Evolutionary conservation across 2,797 vertebrate genomes (phyloP).

Genomic region (Leptoclinus maculatus): DNA sequence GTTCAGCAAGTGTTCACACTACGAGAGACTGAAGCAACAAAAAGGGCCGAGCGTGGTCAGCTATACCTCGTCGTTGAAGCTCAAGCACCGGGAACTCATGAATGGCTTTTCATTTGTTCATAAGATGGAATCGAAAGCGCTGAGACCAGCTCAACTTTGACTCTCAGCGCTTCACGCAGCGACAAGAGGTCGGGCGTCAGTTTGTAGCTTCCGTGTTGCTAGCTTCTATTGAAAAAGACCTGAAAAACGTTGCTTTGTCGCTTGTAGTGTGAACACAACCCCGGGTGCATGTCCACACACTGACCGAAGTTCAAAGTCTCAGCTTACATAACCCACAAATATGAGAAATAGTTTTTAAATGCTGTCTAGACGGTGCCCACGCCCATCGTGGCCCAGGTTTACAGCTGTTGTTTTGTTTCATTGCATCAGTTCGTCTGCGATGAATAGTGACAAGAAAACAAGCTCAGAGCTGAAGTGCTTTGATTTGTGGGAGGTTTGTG

Average conservation of each 20-base stretch:
- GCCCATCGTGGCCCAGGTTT: not conserved
- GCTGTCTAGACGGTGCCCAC: not conserved
- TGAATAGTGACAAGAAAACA: not conserved
- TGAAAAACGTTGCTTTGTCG: not conserved
- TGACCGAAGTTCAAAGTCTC: not conserved
- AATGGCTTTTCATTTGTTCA: too few species aligned
- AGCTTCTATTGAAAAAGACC: too few species aligned
- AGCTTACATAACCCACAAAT: not conserved
- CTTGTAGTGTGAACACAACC: not conserved
- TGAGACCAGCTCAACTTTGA: too few species aligned
- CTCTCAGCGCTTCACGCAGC: too few species aligned
- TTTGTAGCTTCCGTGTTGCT: not conserved
- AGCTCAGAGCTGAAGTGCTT: constrained; percentile 2
- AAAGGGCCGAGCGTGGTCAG: not conserved
- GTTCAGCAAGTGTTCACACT: not conserved
- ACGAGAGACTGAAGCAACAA: not conserved
- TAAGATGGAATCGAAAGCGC: too few species aligned
- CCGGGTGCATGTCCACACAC: not conserved
- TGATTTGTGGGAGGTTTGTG: constrained; percentile 7
- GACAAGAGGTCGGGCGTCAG: too few species aligned
- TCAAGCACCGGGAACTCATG: too few species aligned
- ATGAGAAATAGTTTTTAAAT: not conserved
- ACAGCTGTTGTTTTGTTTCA: not conserved
- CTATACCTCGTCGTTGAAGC: too few species aligned
- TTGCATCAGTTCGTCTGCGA: not conserved